Evolutionary conservation across 1,140 invertebrate genomes (phyloP).

Genomic region (Hyles euphorbiae): DNA sequence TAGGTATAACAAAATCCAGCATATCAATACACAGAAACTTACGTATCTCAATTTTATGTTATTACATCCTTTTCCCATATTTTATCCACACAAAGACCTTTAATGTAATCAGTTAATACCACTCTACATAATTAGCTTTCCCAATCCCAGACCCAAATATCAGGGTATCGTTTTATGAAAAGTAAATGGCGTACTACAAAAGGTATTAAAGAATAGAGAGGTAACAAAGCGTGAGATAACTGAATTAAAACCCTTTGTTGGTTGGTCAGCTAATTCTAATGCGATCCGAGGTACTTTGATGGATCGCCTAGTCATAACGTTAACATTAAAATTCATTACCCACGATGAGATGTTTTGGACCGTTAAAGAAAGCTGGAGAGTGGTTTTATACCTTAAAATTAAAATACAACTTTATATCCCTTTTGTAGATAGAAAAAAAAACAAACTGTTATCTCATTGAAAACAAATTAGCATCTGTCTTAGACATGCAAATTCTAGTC

Average conservation of each 20-base stretch:
- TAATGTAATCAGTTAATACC: slow-evolving; percentile 4
- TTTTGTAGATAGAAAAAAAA: no score
- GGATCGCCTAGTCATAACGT: slow-evolving; percentile 41
- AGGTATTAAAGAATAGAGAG: slow-evolving; percentile 45
- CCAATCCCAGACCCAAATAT: slow-evolving; percentile 29
- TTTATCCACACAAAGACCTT: not conserved
- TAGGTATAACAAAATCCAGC: no score
- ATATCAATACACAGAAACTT: no score
- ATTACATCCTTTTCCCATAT: not conserved
- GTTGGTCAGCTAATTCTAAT: slow-evolving; percentile 45
- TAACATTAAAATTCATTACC: slow-evolving; percentile 25
- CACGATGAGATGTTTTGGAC: not conserved
- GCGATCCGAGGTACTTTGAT: slow-evolving; percentile 38
- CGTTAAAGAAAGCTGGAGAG: no score
- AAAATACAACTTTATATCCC: no score
- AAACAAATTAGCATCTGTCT: no score
- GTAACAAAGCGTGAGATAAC: slow-evolving; percentile 53
- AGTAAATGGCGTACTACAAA: slow-evolving; percentile 50
- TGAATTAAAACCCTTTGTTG: slow-evolving; percentile 65
- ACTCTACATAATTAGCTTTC: not conserved
- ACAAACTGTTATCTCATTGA: no score
- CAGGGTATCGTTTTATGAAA: slow-evolving; percentile 44
- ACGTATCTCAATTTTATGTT: no score
- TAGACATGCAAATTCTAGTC: no score
- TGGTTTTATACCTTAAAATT: no score